Percentiles rank a stretch among this genome's conserved stretches.
Evolutionary conservation across 2,888 invertebrate species (phyloP).

Genomic region (Pelosia muscerda): DNA sequence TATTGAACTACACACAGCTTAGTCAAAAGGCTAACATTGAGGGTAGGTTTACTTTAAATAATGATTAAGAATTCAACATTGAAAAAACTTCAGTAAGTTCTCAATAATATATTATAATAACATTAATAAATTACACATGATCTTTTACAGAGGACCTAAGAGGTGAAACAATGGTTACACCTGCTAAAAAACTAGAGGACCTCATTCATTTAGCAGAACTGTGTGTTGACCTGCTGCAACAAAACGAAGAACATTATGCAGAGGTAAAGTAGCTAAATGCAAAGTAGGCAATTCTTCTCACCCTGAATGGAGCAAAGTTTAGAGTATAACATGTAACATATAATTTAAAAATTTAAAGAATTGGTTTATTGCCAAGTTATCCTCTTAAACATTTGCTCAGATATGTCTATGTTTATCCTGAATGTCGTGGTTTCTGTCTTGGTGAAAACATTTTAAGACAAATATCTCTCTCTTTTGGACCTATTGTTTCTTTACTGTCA

Average conservation of each 20-base stretch:
- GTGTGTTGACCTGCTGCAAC: constrained; percentile 99
- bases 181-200: constrained; percentile 97
- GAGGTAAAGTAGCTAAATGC: constrained; percentile 89
- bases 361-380: constrained; percentile 37
- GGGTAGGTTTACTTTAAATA: constrained; percentile 85
- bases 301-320: constrained; percentile 46
- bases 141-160: constrained; percentile 90
- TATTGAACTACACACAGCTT: constrained; percentile 98
- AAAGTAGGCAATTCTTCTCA: constrained; percentile 25
- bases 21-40: constrained; percentile 99
- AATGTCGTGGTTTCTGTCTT: constrained; percentile 73
- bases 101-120: not conserved
- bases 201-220: constrained; percentile 98
- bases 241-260: constrained; percentile 99
- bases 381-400: constrained; percentile 58
- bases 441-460: constrained; percentile 66
- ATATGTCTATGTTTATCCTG: constrained; percentile 66
- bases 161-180: constrained; percentile 93
- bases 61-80: no score
- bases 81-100: not conserved
- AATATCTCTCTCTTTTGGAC: not conserved
- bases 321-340: constrained; percentile 45
- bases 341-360: not conserved
- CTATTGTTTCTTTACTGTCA: not conserved
- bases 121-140: not conserved